Conservation (phyloP, 2,797 vertebrate species). For the Dromococcyx pavoninus region DNA sequence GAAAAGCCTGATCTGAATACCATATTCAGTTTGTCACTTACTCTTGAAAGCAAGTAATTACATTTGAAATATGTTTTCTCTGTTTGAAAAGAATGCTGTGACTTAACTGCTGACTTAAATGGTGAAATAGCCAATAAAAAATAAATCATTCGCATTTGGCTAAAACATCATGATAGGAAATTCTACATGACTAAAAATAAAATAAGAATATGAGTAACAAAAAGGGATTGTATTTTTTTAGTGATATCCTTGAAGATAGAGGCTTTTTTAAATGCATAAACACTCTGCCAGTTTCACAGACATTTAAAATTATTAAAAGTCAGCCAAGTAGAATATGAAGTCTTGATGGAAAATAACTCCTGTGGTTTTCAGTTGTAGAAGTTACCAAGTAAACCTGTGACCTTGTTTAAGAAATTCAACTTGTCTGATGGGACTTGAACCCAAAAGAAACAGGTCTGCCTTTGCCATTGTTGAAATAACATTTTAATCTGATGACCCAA, state of each 20-base stretch:
- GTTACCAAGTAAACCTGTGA: neutral
- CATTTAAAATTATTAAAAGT: neutral
- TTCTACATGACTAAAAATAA: neutral
- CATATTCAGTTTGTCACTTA: neutral
- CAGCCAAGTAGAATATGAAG: neutral
- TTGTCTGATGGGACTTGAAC: neutral
- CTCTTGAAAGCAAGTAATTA: neutral
- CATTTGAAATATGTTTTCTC: neutral
- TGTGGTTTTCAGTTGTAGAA: neutral
- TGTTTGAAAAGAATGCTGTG: neutral
- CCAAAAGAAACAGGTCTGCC: neutral
- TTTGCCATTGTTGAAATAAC: neutral
- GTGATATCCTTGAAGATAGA: neutral
- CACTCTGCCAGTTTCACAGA: neutral
- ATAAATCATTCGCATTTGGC: neutral
- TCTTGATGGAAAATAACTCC: neutral
- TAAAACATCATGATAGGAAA: neutral
- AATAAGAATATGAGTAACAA: neutral
- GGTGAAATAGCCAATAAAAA: neutral
- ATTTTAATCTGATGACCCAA: neutral
- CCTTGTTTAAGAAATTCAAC: neutral
- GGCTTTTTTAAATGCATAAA: neutral
- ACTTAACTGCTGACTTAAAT: neutral
- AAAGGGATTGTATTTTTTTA: neutral
- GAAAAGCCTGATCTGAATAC: neutral